phyloP scores from a whole-genome alignment of 2,888 invertebrate species.

The Heliconius cydno region DNA sequence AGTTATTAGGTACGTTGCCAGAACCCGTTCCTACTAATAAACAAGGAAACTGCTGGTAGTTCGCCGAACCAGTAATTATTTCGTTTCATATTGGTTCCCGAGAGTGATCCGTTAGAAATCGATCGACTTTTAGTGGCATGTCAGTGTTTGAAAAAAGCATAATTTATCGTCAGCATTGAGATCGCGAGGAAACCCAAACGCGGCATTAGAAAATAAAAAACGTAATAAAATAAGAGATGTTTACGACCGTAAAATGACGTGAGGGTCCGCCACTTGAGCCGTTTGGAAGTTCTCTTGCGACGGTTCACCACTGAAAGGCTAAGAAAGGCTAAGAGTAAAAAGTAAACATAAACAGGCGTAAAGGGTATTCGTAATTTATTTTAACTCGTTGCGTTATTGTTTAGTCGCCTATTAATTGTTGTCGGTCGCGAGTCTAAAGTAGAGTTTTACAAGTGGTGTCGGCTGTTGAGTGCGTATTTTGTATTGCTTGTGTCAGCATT shows the following conservation, averaged over 20 bases:
- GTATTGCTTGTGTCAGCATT: conserved; percentile 75
- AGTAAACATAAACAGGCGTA: conserved; percentile 53
- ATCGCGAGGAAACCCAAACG: conserved; percentile 81
- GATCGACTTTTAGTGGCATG: conserved; percentile 82
- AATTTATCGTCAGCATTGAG: conserved; percentile 82
- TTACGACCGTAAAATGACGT: conserved; percentile 83
- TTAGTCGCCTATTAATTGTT: conserved; percentile 77
- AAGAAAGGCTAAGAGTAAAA: conserved; percentile 30
- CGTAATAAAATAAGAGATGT: conserved; percentile 79
- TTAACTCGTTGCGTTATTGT: conserved; percentile 73
- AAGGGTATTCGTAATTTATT: conserved; percentile 75
- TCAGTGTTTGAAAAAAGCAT: conserved; percentile 81
- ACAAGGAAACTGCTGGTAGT: conserved; percentile 77
- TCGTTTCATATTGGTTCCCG: conserved; percentile 76
- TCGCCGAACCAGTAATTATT: conserved; percentile 80
- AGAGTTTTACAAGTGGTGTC: conserved; percentile 68
- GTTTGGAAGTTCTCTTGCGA: conserved; percentile 70
- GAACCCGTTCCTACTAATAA: conserved; percentile 77
- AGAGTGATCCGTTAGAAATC: conserved; percentile 83
- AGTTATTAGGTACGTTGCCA: conserved; percentile 53
- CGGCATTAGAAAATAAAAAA: conserved; percentile 80
- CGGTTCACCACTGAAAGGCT: conserved; percentile 48
- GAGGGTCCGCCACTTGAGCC: conserved; percentile 69
- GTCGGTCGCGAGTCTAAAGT: conserved; percentile 76
- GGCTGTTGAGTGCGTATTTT: conserved; percentile 73